Evolutionary conservation across 2,797 vertebrate genomes (phyloP), one percentile per base, ranked within the genome.

Genomic region (Linurgus olivaceus): DNA sequence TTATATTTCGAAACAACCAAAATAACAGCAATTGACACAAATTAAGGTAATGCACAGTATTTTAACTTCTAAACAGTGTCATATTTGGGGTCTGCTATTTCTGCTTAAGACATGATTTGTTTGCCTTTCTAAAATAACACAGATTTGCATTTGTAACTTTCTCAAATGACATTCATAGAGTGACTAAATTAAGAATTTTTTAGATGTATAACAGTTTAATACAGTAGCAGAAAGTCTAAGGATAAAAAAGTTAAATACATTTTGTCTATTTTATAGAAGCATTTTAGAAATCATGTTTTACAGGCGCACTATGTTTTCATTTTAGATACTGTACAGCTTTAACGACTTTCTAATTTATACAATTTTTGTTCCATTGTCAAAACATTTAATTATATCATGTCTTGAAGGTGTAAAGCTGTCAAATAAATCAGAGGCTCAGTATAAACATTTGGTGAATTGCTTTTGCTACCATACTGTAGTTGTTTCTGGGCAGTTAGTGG

Each of bases 331-430:
- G 94, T 95, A 97, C 89, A 63, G 96, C 68, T 97, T 97, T 97
- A 98, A 98, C 77, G 96, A 96, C 97, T 97, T 98, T 97, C 93
- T 98, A 97, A 98, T 98, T 98, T 98, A 98, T 96, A 98, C 98
- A 98, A 94, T 98, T 98, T 98, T 98, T 97, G 97, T 98, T 98
- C 98, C 95, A 88, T 95, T 98, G 98, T 98, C 98, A 98, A 98
- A 98, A 98, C 97, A 98, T 98, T 98, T 98, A 98, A 98, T 98
- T 98, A 97, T 98, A 98, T 97, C 97, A 97, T 97, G 97, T 97
- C 98, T 98, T 91, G 97, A 97, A 98, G 97, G 98, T 98, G 97
- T 98, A 98, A 98, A 98, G 95, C 98, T 98, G 98, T 98, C 98
- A 98, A 98, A 98, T 98, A 98, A 98, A 98, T 98, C 98, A 89